Evolutionary conservation across 1,140 invertebrate species (phyloP), one percentile per base, ranked within the genome.

Genomic region (Pogonognathellus flavescens): DNA sequence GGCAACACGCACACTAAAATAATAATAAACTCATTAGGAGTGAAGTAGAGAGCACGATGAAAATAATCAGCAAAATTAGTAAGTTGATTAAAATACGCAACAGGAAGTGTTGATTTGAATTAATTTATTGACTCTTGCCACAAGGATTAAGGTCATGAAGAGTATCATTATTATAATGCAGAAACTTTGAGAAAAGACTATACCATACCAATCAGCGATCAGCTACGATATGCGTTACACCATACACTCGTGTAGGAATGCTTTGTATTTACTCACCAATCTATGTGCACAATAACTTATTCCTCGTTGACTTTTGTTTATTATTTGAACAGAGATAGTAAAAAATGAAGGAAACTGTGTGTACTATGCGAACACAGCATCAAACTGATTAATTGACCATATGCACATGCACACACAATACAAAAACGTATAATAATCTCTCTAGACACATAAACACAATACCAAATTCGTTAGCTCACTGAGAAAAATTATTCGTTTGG

Each of bases 81-180:
- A n/a, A 76, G 70, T 76, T 76, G 31, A 76, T 76, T 76, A 76
- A 50, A 76, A 76, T 76, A 76, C n/a, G 49, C 16, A 76, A 76
- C 70, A 76, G 70, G 70, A 76, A 76, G 70, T 76, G 70, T 50
- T 76, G 70, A 76, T 76, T 41, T 76, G 70, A 76, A 76, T 76
- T 76, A 76, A 76, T 76, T 76, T 76, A 76, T 76, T 76, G 70
- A 76, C 41, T 76, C 70, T 50, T 76, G 70, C 70, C 70, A 76
- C 70, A 16, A 76, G 70, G 70, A 76, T 76, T 76, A 76, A 76
- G 70, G 70, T 76, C 70, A 76, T 49, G 16, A 11, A 76, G 70
- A 49, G 25, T 76, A 76, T 76, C 14, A 66, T 13, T 66, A 25
- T 76, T 31, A 76, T 76, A 49, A 50, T 76, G 70, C 41, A 76